These are phyloP conservation scores for Ommatoiulus sabulosus DNA, from an alignment of 2,888 invertebrate species.

Conservation along the genomic window DNA sequence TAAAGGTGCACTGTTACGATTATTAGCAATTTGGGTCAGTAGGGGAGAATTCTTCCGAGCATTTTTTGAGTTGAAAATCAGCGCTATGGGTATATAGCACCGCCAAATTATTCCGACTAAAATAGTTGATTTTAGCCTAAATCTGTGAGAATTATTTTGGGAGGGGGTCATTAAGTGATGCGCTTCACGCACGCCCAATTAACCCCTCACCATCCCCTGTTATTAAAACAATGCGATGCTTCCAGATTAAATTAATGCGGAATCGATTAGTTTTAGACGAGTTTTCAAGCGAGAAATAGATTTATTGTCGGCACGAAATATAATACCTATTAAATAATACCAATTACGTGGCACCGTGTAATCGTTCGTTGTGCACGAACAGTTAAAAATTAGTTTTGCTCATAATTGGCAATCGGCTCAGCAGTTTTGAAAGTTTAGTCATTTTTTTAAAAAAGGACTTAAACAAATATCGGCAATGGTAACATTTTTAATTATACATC, in stretches of 20 bases:
- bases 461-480: no score
- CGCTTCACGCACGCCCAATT: neutral
- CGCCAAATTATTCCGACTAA: neutral
- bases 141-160: neutral
- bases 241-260: neutral
- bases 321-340: neutral
- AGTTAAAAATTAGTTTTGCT: no score
- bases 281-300: neutral
- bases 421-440: no score
- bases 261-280: neutral
- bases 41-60: neutral
- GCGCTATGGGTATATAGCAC: neutral
- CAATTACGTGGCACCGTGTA: neutral
- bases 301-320: neutral
- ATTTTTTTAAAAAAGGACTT: no score
- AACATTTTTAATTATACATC: no score
- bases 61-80: neutral
- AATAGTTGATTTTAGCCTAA: neutral
- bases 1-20: neutral
- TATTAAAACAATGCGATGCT: neutral
- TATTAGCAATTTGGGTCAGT: conserved; percentile 8
- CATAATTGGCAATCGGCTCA: no score
- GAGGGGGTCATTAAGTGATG: neutral
- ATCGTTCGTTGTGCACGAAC: neutral
- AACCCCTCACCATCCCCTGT: neutral